Percentiles rank a stretch among this genome's conserved stretches.
Conservation (phyloP, 1,140 invertebrate species). For the Oppia nitens region DNA sequence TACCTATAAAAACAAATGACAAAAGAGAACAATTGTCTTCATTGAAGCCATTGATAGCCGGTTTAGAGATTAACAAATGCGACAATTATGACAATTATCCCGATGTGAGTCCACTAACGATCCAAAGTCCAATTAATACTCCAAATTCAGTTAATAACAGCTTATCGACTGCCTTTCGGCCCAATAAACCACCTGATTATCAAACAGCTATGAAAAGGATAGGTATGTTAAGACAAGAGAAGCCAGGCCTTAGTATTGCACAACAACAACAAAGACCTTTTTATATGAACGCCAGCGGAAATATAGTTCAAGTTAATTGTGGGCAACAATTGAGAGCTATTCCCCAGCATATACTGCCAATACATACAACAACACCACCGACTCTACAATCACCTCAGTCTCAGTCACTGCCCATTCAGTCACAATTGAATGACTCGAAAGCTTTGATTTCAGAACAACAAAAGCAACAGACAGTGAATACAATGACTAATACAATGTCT, state of each 20-base stretch:
- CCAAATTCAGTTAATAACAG: neutral
- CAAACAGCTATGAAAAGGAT: slow-evolving; percentile 24
- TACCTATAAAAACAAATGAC: neutral
- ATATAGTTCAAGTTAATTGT: neutral
- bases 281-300: neutral
- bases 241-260: neutral
- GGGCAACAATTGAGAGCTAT: neutral
- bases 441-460: neutral
- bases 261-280: neutral
- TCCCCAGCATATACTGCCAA: neutral
- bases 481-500: neutral
- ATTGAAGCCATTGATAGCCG: neutral
- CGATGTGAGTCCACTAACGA: neutral
- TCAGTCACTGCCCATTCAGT: neutral
- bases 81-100: neutral
- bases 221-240: slow-evolving; percentile 10
- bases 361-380: neutral
- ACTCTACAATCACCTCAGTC: neutral
- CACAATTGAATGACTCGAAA: neutral
- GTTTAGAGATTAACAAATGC: neutral
- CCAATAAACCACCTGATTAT: slow-evolving; percentile 23
- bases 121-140: slow-evolving; percentile 1
- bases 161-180: slow-evolving; percentile 11
- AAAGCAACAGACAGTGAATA: neutral
- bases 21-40: neutral